These are phyloP conservation scores for Lates japonicus DNA, from an alignment of 2,797 vertebrate species.

Conservation along the genomic window DNA sequence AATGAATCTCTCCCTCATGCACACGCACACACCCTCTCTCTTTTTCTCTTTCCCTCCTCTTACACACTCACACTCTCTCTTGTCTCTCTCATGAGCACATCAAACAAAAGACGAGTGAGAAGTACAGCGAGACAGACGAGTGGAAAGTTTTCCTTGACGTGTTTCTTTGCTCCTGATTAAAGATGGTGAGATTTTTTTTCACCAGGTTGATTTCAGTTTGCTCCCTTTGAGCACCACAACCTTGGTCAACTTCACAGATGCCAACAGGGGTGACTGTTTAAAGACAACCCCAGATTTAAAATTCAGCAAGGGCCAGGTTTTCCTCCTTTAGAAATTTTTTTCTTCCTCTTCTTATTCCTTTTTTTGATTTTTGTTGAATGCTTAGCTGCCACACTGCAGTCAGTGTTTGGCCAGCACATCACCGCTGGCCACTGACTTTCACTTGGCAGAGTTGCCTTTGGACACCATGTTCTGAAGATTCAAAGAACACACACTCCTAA, in stretches of 20 bases:
- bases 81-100: conserved; percentile 67
- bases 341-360: background rate
- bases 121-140: conserved; percentile 12
- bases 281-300: conserved; percentile 28
- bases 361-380: conserved; percentile 7
- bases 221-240: conserved; percentile 44
- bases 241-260: conserved; percentile 38
- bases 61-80: conserved; percentile 10
- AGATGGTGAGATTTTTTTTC: conserved; percentile 30
- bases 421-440: conserved; percentile 40
- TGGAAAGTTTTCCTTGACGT: conserved; percentile 48
- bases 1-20: conserved; percentile 60
- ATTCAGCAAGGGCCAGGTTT: conserved; percentile 17
- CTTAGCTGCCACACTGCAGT: conserved; percentile 24
- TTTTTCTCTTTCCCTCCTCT: background rate
- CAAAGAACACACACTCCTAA: conserved; percentile 31
- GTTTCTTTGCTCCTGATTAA: conserved; percentile 53
- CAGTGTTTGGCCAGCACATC: conserved; percentile 16
- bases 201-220: conserved; percentile 45
- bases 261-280: background rate
- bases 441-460: conserved; percentile 45
- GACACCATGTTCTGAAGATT: conserved; percentile 41
- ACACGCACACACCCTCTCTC: conserved; percentile 8
- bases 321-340: conserved; percentile 25
- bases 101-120: conserved; percentile 61